Conservation (phyloP, 2,888 invertebrate genomes). For the Microctonus aethiopoides region DNA sequence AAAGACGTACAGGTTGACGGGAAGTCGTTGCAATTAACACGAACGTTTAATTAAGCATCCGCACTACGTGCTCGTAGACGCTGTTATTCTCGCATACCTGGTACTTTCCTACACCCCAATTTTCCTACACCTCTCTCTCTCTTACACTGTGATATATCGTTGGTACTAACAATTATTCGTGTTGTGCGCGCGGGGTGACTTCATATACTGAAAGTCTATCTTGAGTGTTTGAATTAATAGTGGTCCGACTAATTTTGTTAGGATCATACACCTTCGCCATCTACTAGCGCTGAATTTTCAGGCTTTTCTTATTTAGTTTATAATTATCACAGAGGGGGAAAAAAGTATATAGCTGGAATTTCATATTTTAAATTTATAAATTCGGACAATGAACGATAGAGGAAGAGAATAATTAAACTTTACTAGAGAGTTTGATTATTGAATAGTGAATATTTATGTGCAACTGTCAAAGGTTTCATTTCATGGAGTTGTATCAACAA, state of each 20-base stretch:
- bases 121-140: background rate
- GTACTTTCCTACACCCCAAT: slow-evolving; percentile 13
- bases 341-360: no score
- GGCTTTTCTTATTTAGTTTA: background rate
- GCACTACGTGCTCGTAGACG: slow-evolving; percentile 50
- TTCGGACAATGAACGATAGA: no score
- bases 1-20: slow-evolving; percentile 52
- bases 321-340: no score
- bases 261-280: background rate
- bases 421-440: no score
- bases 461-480: no score
- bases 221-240: slow-evolving; percentile 57
- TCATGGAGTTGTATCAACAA: no score
- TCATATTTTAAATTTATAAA: no score
- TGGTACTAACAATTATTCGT: slow-evolving; percentile 61
- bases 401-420: no score
- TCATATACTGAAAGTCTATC: slow-evolving; percentile 49
- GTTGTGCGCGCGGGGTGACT: slow-evolving; percentile 36
- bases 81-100: slow-evolving; percentile 62
- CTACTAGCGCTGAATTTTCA: background rate
- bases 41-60: slow-evolving; percentile 64
- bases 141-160: slow-evolving; percentile 56
- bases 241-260: slow-evolving; percentile 39
- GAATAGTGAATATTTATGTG: no score
- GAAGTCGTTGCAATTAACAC: slow-evolving; percentile 62